Percentiles rank a stretch among this genome's conserved stretches.
phyloP scores from a whole-genome alignment of 1,140 invertebrate species.

The Drosophila ercepeae region DNA sequence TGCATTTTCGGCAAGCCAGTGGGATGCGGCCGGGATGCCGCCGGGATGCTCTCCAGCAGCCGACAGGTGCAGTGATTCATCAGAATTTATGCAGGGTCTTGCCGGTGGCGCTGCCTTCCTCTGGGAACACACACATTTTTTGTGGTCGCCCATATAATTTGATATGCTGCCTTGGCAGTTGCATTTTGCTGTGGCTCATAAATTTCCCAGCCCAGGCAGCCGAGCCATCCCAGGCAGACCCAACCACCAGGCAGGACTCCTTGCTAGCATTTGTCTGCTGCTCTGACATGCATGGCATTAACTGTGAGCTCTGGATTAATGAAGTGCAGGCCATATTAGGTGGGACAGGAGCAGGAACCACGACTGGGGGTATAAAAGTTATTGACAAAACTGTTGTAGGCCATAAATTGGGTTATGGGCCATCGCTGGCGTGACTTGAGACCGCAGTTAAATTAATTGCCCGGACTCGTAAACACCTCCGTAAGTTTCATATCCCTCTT shows the following conservation, averaged over 20 bases:
- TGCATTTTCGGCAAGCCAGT: conserved; percentile 37
- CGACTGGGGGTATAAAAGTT: conserved; percentile 55
- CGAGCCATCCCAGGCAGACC: neutral
- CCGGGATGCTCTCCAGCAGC: conserved; percentile 16
- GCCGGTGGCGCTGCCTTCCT: conserved; percentile 12
- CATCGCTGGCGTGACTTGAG: conserved; percentile 53
- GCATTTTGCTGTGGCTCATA: conserved; percentile 76
- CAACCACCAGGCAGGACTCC: too few species aligned
- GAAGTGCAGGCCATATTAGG: conserved; percentile 76
- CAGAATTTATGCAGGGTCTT: conserved; percentile 70
- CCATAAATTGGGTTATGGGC: conserved; percentile 77
- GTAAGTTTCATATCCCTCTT: conserved; percentile 4
- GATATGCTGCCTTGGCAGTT: conserved; percentile 77
- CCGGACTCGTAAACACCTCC: conserved; percentile 69
- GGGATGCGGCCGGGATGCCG: neutral
- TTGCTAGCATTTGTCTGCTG: conserved; percentile 70
- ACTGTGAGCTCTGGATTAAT: conserved; percentile 74
- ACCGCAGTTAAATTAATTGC: conserved; percentile 78
- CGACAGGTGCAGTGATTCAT: conserved; percentile 74
- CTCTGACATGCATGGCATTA: conserved; percentile 79
- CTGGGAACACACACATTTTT: conserved; percentile 41
- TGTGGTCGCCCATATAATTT: conserved; percentile 79
- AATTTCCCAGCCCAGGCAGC: conserved; percentile 44
- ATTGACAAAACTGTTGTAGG: conserved; percentile 80
- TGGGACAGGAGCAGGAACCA: conserved; percentile 4